Evolutionary conservation across 2,888 invertebrate species (phyloP).

Genomic region (Oscheius myriophilus): DNA sequence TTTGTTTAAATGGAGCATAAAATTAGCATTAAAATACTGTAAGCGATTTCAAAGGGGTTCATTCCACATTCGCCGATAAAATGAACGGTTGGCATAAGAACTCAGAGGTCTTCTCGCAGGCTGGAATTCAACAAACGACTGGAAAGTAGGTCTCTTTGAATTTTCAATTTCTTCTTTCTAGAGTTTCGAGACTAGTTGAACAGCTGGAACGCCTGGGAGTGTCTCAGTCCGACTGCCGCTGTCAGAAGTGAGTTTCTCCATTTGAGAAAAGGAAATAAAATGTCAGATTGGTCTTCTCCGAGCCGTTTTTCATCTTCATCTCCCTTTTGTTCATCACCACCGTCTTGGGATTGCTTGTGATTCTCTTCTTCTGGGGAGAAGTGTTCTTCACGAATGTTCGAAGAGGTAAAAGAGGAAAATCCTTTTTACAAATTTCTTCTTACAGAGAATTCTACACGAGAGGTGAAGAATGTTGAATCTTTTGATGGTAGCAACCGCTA

Average conservation of each 20-base stretch:
- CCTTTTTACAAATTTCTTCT: too few relatives aligned
- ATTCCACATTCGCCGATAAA: too few relatives aligned
- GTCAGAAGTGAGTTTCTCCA: slow-evolving; percentile 2
- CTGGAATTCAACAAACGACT: slow-evolving; percentile 7
- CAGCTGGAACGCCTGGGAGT: slow-evolving; percentile 16
- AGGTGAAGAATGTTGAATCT: too few relatives aligned
- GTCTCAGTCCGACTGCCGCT: neutral
- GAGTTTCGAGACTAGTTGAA: slow-evolving; percentile 4
- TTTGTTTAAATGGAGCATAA: too few relatives aligned
- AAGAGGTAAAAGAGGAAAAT: too few relatives aligned
- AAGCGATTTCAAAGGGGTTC: too few relatives aligned
- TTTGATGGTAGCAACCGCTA: too few relatives aligned
- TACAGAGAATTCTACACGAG: too few relatives aligned
- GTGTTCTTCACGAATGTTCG: slow-evolving; percentile 1
- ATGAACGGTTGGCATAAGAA: slow-evolving; percentile 14
- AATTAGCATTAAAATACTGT: too few relatives aligned
- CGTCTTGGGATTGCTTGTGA: slow-evolving; percentile 8
- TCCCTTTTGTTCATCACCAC: slow-evolving; percentile 15
- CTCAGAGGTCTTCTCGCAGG: slow-evolving; percentile 3
- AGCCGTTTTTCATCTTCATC: slow-evolving; percentile 11
- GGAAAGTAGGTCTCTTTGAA: neutral
- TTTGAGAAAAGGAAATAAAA: too few relatives aligned
- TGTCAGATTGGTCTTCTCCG: slow-evolving; percentile 14
- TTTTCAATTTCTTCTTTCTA: neutral
- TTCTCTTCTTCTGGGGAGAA: slow-evolving; percentile 21